A percentile compares a stretch with the other conserved stretches of the same genome.
Evolutionary conservation across 2,888 invertebrate genomes (phyloP).

Genomic region (Metallyticus violacea): DNA sequence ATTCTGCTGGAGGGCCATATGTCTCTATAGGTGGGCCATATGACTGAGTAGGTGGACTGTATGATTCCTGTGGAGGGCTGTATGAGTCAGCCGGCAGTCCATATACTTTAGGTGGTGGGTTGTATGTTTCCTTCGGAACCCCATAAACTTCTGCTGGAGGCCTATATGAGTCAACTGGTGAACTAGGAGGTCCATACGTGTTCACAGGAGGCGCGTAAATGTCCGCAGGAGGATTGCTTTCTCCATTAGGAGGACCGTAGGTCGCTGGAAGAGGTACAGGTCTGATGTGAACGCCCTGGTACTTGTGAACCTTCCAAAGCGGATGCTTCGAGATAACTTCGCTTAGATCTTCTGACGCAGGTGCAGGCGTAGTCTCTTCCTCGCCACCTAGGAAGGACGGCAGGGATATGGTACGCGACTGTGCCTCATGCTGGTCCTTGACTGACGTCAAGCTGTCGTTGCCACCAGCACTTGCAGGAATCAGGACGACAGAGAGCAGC

Average conservation of each 20-base stretch:
- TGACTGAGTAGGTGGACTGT: background rate
- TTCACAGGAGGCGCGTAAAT: background rate
- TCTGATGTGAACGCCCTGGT: conserved; percentile 40
- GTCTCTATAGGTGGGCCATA: conserved; percentile 16
- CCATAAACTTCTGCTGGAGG: background rate
- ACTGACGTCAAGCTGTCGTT: background rate
- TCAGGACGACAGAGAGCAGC: background rate
- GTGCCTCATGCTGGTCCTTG: background rate
- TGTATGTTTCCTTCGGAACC: background rate
- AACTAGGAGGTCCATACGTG: background rate
- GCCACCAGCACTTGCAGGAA: background rate
- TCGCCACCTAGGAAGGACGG: background rate
- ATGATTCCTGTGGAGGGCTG: background rate
- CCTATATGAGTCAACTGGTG: background rate
- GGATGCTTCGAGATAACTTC: conserved; percentile 25
- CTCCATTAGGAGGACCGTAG: background rate
- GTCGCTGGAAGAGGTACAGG: conserved; percentile 38
- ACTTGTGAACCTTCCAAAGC: conserved; percentile 41
- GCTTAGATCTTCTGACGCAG: background rate
- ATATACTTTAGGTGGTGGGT: background rate
- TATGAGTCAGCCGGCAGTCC: background rate
- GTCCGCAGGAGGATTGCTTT: background rate
- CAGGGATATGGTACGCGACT: background rate
- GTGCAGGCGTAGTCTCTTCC: background rate
- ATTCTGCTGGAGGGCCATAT: background rate